Base-by-base conservation (phyloP, 2,113 vertebrate species). In the Sorex araneus region DNA sequence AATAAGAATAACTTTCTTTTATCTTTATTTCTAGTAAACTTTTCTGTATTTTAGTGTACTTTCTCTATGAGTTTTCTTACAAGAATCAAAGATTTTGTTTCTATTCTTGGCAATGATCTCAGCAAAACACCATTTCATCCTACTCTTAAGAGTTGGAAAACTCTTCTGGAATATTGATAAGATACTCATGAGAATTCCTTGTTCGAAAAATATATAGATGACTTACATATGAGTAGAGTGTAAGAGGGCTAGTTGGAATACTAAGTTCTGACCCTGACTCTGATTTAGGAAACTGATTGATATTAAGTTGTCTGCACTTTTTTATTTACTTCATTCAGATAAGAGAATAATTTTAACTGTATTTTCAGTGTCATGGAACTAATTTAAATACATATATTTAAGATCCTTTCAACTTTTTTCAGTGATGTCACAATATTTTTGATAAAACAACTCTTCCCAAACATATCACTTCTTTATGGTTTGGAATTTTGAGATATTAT, bases 141-240 rank as follows among this genome's bases (percentile, higher is more conserved):
- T 93, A 50, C 9, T 10, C 15, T 19, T 80, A 79, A 86, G 27
- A 81, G 88, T 57, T 21, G 36, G 12, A 63, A 57, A 43, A 79
- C 54, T 87, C 54, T 92, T 94, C 73, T 95, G 15, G 2, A 64
- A 27, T 94, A 16, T 19, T 88, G 92, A 75, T 66, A 92, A 28
- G 64, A 19, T 1, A 50, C 13, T 77, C 7, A 11, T 19, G 11
- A 27, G 8, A 90, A 69, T 77, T 50, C 3, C 73, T 40, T 92
- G 4, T 69, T 92, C 83, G 63, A 3, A 77, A 93, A 70, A 79
- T 79, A 71, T 25, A 0, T 1, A 23, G 69, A 54, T 57, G 27
- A n/a, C 1, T 47, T 70, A 30, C n/a, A 69, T 69, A 30, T 13
- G 13, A 12, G 47, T 50, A 34, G 6, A 87, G 71, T 77, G 45